Conservation (phyloP, 2,113 vertebrate species). For the Piaya cayana region DNA sequence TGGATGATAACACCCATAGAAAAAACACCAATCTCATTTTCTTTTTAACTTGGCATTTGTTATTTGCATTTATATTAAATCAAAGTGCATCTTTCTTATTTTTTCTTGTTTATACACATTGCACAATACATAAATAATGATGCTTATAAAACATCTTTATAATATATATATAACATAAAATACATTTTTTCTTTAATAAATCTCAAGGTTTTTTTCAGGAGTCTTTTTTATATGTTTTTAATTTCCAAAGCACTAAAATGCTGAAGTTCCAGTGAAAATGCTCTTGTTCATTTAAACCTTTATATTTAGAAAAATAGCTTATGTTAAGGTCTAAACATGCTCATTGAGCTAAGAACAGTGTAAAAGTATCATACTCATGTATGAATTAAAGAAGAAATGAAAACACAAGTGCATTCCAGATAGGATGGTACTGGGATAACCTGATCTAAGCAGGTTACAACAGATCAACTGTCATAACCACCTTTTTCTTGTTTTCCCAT, state of each 20-base stretch:
- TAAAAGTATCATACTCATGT: constrained; percentile 83
- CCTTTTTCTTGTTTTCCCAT: neutral
- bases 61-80: constrained; percentile 99
- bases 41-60: constrained; percentile 88
- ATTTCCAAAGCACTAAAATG: constrained; percentile 81
- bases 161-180: constrained; percentile 99
- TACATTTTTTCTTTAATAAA: constrained; percentile 97
- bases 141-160: constrained; percentile 99
- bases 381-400: constrained; percentile 81
- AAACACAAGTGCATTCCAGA: constrained; percentile 71
- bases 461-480: constrained; percentile 56
- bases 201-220: constrained; percentile 85
- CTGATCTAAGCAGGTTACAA: constrained; percentile 43
- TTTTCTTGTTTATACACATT: constrained; percentile 98
- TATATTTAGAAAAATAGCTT: constrained; percentile 88
- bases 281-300: constrained; percentile 84
- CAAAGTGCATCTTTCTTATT: constrained; percentile 99
- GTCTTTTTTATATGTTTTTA: constrained; percentile 75
- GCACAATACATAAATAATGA: constrained; percentile 99
- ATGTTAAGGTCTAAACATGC: constrained; percentile 84
- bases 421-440: constrained; percentile 72
- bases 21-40: constrained; percentile 74
- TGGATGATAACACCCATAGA: constrained; percentile 73
- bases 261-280: constrained; percentile 82
- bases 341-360: constrained; percentile 87